Base-by-base conservation (phyloP, 2,797 vertebrate species). In the Eulemur mongoz region DNA sequence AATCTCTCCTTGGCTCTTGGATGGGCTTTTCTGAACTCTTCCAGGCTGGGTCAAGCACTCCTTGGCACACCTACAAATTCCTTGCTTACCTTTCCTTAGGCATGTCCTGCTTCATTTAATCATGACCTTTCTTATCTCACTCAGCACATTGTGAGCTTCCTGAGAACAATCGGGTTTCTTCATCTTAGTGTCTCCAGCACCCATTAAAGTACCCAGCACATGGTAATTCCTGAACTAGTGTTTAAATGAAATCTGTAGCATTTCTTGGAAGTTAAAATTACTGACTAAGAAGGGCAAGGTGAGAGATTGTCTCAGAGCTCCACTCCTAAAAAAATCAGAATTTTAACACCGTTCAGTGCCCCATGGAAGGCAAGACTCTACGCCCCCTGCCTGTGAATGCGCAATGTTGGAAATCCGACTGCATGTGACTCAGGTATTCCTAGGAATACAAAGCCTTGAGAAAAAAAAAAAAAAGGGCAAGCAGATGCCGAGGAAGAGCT, bases 361-460 rank as follows among this genome's bases (percentile, higher is more conserved):
- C 70, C 52, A 0, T 40, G 61, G 54, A 59, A 90, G 91, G 9
- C 3, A 84, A 70, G 23, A 69, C 69, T 75, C 57, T 13, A 11
- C 0, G 4, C 15, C 14, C 22, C 23, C 9, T 32, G 5, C 48
- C 82, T 52, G 13, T 72, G 32, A 83, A 17, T 75, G 50, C 27
- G 73, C 80, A 63, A 10, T 23, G 43, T 69, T 83, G 22, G 79
- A 30, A 63, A 50, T 96, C 83, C 91, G 32, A 86, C 75, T 78
- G 67, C 82, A 45, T 79, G 52, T 97, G 69, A 96, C 94, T 92
- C 91, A 76, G 88, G 72, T 91, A 52, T 89, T 88, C 57, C 63
- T 76, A 40, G 4, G 72, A 94, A 85, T 89, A 38, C 4, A 65
- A 96, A 94, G 18, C 63, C 27, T 61, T 79, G 18, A 80, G 40